phyloP scores from a whole-genome alignment of 2,888 invertebrate species.

The Drosophila helvetica region DNA sequence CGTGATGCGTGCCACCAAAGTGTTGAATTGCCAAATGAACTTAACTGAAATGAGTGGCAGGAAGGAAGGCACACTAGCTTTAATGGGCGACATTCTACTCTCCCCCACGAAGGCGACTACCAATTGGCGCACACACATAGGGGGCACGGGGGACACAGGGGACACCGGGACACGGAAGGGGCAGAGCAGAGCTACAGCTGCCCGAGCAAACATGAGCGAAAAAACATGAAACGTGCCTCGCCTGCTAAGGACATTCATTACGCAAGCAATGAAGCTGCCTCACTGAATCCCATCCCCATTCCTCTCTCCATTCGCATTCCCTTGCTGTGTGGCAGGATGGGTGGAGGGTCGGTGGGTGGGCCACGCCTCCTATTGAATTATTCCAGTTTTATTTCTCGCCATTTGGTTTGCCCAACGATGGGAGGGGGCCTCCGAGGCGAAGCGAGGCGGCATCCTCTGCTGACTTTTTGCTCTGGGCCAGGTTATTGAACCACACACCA shows the following conservation, averaged over 20 bases:
- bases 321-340: slow-evolving; percentile 4
- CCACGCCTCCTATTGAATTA: slow-evolving; percentile 60
- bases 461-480: slow-evolving; percentile 48
- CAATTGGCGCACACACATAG: slow-evolving; percentile 62
- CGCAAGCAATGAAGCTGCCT: slow-evolving; percentile 63
- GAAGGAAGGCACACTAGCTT: slow-evolving; percentile 24
- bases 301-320: slow-evolving; percentile 1
- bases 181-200: slow-evolving; percentile 1
- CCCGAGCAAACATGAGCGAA: slow-evolving; percentile 55
- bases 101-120: slow-evolving; percentile 37
- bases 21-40: slow-evolving; percentile 63
- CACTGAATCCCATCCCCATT: slow-evolving; percentile 2
- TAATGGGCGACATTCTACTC: slow-evolving; percentile 41
- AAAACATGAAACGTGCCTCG: slow-evolving; percentile 71
- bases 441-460: slow-evolving; percentile 26
- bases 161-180: neutral
- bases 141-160: neutral
- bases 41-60: slow-evolving; percentile 35
- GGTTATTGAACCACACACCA: slow-evolving; percentile 69
- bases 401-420: slow-evolving; percentile 39
- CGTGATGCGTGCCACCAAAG: slow-evolving; percentile 52
- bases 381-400: slow-evolving; percentile 63
- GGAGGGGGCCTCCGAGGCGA: slow-evolving; percentile 1
- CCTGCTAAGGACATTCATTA: slow-evolving; percentile 76
- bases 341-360: slow-evolving; percentile 12